These are phyloP conservation scores for Nomada ferruginata DNA, from an alignment of 2,888 invertebrate genomes.

Conservation along the genomic window DNA sequence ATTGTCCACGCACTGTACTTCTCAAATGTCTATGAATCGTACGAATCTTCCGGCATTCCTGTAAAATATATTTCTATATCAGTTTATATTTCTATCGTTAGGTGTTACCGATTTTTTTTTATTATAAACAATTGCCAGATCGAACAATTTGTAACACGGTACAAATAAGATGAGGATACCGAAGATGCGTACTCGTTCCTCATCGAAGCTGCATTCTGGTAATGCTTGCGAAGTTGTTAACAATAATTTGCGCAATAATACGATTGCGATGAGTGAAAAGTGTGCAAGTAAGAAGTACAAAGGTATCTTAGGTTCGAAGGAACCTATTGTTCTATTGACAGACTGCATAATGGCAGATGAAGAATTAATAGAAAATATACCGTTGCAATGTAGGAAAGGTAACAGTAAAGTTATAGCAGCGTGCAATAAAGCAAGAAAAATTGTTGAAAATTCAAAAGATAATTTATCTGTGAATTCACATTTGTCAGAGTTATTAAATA, in stretches of 20 bases:
- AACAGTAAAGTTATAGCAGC: neutral
- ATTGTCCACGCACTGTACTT: neutral
- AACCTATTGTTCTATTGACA: conserved; percentile 17
- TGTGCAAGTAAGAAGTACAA: neutral
- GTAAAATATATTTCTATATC: neutral
- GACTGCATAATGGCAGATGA: neutral
- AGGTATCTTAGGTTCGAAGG: neutral
- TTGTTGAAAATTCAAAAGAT: neutral
- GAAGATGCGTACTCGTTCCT: accelerated
- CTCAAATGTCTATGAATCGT: neutral
- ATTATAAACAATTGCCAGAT: neutral
- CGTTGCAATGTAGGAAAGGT: neutral
- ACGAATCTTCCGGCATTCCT: too few species aligned
- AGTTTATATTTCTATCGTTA: neutral
- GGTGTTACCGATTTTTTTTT: neutral
- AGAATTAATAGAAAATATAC: neutral
- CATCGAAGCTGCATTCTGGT: too few species aligned
- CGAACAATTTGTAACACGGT: neutral
- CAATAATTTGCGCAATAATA: neutral
- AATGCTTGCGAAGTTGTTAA: neutral
- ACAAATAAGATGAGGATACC: neutral
- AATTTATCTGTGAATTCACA: neutral
- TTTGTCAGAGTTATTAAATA: neutral
- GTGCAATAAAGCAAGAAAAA: neutral
- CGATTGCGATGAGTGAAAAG: neutral